A percentile compares a stretch with the other conserved stretches of the same genome.
Conservation (phyloP, 2,797 vertebrate genomes). For the Clangula hyemalis region DNA sequence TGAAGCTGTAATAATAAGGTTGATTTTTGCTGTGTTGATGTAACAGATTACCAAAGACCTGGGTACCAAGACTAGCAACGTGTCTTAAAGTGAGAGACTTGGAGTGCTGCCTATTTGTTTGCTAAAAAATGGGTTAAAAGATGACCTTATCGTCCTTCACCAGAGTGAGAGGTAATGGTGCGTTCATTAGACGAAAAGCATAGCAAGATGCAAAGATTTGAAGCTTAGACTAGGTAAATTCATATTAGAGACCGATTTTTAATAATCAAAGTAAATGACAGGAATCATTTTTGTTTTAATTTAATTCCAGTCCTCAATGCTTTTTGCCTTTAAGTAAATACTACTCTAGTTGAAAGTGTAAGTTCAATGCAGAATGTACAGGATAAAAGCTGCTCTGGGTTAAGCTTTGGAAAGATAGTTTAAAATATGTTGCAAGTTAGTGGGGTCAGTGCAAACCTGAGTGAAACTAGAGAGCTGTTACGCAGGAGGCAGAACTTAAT, state of each 20-base stretch:
- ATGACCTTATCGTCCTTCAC: background rate
- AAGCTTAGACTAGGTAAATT: background rate
- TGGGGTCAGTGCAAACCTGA: background rate
- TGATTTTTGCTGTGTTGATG: background rate
- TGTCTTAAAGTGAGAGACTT: background rate
- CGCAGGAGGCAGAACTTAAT: background rate
- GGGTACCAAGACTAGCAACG: background rate
- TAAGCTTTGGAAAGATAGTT: background rate
- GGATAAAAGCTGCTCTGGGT: background rate
- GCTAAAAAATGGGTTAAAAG: background rate
- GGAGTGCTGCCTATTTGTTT: background rate
- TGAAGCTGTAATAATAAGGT: background rate
- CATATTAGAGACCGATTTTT: background rate
- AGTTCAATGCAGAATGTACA: background rate
- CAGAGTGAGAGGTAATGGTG: background rate
- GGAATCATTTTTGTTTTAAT: background rate
- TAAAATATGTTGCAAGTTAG: rapidly evolving
- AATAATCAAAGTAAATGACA: background rate
- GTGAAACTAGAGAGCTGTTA: background rate
- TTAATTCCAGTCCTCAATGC: background rate
- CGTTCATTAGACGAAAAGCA: background rate
- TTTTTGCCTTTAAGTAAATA: background rate
- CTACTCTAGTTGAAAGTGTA: background rate
- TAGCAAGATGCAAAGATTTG: background rate
- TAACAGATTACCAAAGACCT: background rate